These are phyloP conservation scores for Synanthedon andrenaeformis DNA, from an alignment of 2,888 invertebrate species.

Conservation along the genomic window DNA sequence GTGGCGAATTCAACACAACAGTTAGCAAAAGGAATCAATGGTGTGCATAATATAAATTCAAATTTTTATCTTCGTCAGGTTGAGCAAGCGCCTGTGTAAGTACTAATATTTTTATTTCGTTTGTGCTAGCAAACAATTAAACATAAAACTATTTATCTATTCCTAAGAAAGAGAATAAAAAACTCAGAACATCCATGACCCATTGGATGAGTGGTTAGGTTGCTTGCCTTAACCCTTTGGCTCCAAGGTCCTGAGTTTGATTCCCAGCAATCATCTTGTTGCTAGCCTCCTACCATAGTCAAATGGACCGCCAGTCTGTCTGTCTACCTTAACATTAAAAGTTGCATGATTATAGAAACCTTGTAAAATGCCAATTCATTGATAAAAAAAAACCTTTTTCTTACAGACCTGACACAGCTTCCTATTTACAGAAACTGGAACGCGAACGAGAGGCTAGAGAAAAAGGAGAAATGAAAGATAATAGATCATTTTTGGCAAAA, in stretches of 20 bases:
- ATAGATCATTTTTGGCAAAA: constrained; percentile 96
- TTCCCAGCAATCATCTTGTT: too few relatives aligned
- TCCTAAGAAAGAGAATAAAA: too few relatives aligned
- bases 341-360: too few relatives aligned
- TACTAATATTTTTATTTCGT: constrained; percentile 8
- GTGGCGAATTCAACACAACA: constrained; percentile 39
- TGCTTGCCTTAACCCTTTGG: too few relatives aligned
- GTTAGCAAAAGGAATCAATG: constrained; percentile 10
- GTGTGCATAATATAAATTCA: constrained; percentile 73
- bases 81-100: constrained; percentile 81
- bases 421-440: constrained; percentile 93
- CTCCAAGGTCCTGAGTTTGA: too few relatives aligned
- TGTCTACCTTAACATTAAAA: too few relatives aligned
- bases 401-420: constrained; percentile 90
- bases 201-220: too few relatives aligned
- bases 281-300: too few relatives aligned
- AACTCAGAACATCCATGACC: too few relatives aligned
- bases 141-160: too few relatives aligned
- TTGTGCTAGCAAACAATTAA: not conserved
- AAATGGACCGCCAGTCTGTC: too few relatives aligned
- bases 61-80: constrained; percentile 83
- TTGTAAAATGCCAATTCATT: too few relatives aligned
- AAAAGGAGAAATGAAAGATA: constrained; percentile 91
- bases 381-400: not conserved
- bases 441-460: constrained; percentile 90